phyloP scores from a whole-genome alignment of 2,888 invertebrate genomes.

The Amblyjoppa proteus region DNA sequence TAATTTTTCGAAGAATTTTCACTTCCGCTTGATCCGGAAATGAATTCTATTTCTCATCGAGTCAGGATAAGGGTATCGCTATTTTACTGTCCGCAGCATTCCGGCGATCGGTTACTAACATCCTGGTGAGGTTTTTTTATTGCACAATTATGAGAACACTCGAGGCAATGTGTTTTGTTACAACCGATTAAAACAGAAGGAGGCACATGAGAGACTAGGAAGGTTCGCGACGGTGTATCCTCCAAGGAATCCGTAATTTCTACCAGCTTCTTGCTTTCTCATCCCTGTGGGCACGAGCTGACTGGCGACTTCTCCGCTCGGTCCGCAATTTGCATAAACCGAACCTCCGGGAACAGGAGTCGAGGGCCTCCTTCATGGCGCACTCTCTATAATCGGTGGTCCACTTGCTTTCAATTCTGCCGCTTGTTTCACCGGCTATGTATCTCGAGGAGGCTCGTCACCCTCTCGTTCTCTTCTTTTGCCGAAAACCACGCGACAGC shows the following conservation, averaged over 20 bases:
- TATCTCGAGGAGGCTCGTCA: slow-evolving; percentile 12
- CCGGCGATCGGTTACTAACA: not conserved
- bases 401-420: not conserved
- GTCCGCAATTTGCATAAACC: slow-evolving; percentile 62
- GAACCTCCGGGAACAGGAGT: slow-evolving; percentile 43
- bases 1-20: not conserved
- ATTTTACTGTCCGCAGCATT: not conserved
- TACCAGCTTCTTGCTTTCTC: slow-evolving; percentile 44
- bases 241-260: slow-evolving; percentile 54
- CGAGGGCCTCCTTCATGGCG: slow-evolving; percentile 28
- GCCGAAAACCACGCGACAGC: slow-evolving; percentile 13
- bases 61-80: not conserved
- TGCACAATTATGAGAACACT: not conserved
- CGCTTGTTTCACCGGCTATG: slow-evolving; percentile 15
- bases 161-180: not conserved
- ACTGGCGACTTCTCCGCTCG: slow-evolving; percentile 17
- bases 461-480: slow-evolving; percentile 21
- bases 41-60: no score
- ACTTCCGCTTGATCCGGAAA: no score
- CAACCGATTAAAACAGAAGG: not conserved
- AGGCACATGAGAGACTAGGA: not conserved
- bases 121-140: not conserved
- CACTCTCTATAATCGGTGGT: slow-evolving; percentile 14
- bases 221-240: slow-evolving; percentile 10
- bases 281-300: not conserved